phyloP scores from a whole-genome alignment of 2,113 vertebrate genomes.

The Hymenochirus boettgeri region DNA sequence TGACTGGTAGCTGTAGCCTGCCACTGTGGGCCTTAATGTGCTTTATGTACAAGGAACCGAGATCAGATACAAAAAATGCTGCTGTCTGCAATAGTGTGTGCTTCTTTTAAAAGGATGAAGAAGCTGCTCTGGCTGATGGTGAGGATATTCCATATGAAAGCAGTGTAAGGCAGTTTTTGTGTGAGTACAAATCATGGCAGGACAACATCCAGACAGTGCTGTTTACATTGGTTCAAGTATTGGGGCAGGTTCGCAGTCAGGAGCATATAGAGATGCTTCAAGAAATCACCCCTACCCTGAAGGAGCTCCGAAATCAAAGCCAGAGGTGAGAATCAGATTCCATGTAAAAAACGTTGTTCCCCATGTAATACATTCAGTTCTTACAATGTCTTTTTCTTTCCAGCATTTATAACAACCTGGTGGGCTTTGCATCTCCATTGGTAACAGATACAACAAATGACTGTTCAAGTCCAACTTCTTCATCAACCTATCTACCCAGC shows the following conservation, averaged over 20 bases:
- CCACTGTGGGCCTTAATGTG: no score
- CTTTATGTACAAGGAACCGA: no score
- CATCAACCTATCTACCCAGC: conserved; percentile 76
- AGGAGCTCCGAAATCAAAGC: conserved; percentile 90
- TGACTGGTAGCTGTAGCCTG: no score
- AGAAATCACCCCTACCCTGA: conserved; percentile 89
- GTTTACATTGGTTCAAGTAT: conserved; percentile 92
- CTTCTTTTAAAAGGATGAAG: conserved; percentile 80
- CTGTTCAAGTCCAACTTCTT: conserved; percentile 83
- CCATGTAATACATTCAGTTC: background rate
- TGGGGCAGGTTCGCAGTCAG: conserved; percentile 84
- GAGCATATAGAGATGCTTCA: conserved; percentile 92
- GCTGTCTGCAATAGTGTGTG: no score
- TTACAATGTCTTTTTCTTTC: background rate
- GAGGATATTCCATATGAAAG: conserved; percentile 93
- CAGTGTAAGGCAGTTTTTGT: conserved; percentile 91
- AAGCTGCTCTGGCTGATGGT: conserved; percentile 86
- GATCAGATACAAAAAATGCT: no score
- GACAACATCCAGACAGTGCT: conserved; percentile 96
- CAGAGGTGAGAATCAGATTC: conserved; percentile 71
- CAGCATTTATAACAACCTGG: conserved; percentile 93
- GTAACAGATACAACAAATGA: conserved; percentile 87
- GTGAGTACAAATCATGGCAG: conserved; percentile 96
- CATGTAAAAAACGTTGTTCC: background rate
- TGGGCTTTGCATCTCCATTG: conserved; percentile 93